Evolutionary conservation across 2,113 vertebrate genomes (phyloP), one percentile per base, ranked within the genome.

Genomic region (Jaculus jaculus): DNA sequence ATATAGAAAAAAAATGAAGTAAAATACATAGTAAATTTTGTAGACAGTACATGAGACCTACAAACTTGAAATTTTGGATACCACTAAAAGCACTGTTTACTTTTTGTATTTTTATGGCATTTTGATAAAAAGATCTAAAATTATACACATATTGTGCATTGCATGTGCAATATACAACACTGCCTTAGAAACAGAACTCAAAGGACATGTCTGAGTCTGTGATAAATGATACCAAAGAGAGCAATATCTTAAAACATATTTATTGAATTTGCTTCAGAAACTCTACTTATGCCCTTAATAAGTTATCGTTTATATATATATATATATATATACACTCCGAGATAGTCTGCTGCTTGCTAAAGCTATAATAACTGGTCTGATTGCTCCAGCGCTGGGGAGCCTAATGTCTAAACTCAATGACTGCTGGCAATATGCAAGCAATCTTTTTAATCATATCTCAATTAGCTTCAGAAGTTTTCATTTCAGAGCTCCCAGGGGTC

Each of bases 401-500:
- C 96, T 96, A 98, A 98, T 96, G 97, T 97, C 97, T 97, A 96
- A 98, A 97, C 96, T 93, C 97, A 90, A 51, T 84, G 96, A 95
- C 97, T 97, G 97, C 95, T 94, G 96, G 97, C 96, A 97, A 86
- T 96, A 0, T 34, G 85, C 92, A 16, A 96, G 79, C 93, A 86
- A 97, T 97, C 96, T 98, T 98, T 98, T 97, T 97, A 98, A 98
- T 98, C 97, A 97, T 94, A 94, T 88, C 96, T 96, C 98, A 98
- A 97, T 98, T 98, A 98, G 96, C 96, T 97, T 96, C 90, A 97
- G 78, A 96, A 94, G 92, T 95, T 98, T 97, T 98, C 97, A 95
- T 97, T 97, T 96, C 90, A 94, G 89, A 82, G 87, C 93, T 98
- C 97, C 94, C 97, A 90, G 92, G 87, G 93, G 97, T 96, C 91